phyloP scores from a whole-genome alignment of 2,797 vertebrate genomes.

The Semotilus atromaculatus region DNA sequence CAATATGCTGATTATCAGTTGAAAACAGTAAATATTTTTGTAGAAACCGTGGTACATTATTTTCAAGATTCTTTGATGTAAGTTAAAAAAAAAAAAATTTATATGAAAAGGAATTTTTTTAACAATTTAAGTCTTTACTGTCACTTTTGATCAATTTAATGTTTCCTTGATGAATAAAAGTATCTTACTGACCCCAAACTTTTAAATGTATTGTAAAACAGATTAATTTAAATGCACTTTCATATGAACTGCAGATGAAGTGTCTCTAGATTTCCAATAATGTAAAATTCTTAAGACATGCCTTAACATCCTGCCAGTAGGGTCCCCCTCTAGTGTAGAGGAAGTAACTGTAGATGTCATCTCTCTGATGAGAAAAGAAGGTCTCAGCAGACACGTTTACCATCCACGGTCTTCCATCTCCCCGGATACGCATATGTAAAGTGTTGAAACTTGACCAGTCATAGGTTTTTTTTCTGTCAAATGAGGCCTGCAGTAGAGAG shows the following conservation, averaged over 20 bases:
- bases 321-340: constrained; percentile 94
- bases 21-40: neutral
- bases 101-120: neutral
- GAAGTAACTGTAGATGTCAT: constrained; percentile 94
- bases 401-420: constrained; percentile 97
- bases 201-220: neutral
- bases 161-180: neutral
- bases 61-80: neutral
- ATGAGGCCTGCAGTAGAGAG: constrained; percentile 76
- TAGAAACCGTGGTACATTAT: neutral
- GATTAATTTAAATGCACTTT: neutral
- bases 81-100: neutral
- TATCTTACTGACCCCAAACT: neutral
- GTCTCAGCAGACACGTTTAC: constrained; percentile 84
- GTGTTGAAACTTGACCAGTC: constrained; percentile 93
- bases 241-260: constrained; percentile 2
- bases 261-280: neutral
- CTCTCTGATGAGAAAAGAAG: constrained; percentile 82
- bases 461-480: constrained; percentile 81
- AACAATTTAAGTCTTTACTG: neutral
- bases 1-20: neutral
- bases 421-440: constrained; percentile 88
- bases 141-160: neutral
- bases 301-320: constrained; percentile 97
- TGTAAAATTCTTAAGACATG: constrained; percentile 55